Evolutionary conservation across 2,113 vertebrate genomes (phyloP).

Genomic region (Aramus guarauna): DNA sequence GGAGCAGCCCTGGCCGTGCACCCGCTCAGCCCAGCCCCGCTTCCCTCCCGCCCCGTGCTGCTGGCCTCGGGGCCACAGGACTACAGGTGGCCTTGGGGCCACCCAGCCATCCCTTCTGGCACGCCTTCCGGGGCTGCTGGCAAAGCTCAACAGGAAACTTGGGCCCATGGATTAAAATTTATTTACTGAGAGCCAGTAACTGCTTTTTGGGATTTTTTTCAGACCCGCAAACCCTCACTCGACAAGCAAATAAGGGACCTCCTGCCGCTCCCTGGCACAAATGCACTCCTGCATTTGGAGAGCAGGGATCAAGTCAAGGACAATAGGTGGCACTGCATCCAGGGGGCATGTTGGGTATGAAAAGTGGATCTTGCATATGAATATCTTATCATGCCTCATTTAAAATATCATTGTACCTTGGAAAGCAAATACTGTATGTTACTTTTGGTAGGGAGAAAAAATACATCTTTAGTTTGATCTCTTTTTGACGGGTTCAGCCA

Average conservation of each 20-base stretch:
- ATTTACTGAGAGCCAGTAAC: neutral
- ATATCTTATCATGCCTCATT: neutral
- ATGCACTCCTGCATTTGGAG: neutral
- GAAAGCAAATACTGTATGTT: neutral
- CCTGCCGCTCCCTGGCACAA: accelerated
- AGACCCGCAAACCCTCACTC: neutral
- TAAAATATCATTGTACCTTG: neutral
- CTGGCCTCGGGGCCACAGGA: accelerated
- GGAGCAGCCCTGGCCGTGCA: neutral
- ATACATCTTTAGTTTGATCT: neutral
- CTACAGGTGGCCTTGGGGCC: neutral
- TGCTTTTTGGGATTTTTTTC: neutral
- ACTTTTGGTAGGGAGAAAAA: neutral
- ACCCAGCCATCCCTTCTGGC: neutral
- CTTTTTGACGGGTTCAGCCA: neutral
- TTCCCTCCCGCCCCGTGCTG: accelerated
- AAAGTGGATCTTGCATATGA: neutral
- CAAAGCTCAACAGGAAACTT: neutral
- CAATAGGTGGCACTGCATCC: neutral
- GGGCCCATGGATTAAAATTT: neutral
- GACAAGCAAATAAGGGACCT: neutral
- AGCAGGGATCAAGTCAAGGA: neutral
- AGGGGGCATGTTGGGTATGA: neutral
- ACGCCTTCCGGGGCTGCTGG: neutral
- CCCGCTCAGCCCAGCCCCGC: accelerated